Base-by-base conservation (phyloP, 2,888 invertebrate species). In the Euplagia quadripunctaria region DNA sequence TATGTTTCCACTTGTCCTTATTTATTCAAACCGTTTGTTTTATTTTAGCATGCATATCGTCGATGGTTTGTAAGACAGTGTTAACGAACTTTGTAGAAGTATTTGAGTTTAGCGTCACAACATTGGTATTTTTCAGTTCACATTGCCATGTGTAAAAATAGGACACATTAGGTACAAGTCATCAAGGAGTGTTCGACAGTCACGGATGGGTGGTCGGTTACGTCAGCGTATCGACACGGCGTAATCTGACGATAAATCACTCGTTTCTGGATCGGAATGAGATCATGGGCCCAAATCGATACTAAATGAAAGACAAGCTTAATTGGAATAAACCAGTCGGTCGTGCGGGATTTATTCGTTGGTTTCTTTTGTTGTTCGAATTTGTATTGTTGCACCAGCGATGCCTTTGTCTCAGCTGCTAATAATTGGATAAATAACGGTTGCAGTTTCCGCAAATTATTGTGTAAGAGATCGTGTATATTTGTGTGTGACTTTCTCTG, bases 101-200 rank as follows among this genome's bases (percentile, higher is more conserved):
- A 69, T 51, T 31, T 42, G 49, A n/a, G 64, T 52, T 76, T 80
- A 74, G 68, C 81, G 85, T 87, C 87, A 86, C 80, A 70, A 71
- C 85, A 79, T 81, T 76, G 84, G 84, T 78, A 88, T 88, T 88
- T 85, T 87, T 91, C 87, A 87, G 87, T 85, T 87, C 87, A 87
- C 88, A 89, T 87, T 86, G 88, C 86, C 89, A 88, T 91, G 85
- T 91, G 88, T 91, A 90, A 92, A 94, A 92, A 92, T 94, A 92
- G 93, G 92, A 85, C 93, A 90, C 88, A 84, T 86, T 89, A 88
- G 90, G 89, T 90, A 90, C 78, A 88, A 84, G 83, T 89, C 90
- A 91, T 86, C 90, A 87, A 92, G 95, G 93, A 94, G 95, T 94
- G 95, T 92, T 92, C 94, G 86, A 84, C 87, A 87, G 95, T 94